Evolutionary conservation across 1,140 invertebrate genomes (phyloP), one percentile per base, ranked within the genome.

Genomic region (Zelostemma sp.): DNA sequence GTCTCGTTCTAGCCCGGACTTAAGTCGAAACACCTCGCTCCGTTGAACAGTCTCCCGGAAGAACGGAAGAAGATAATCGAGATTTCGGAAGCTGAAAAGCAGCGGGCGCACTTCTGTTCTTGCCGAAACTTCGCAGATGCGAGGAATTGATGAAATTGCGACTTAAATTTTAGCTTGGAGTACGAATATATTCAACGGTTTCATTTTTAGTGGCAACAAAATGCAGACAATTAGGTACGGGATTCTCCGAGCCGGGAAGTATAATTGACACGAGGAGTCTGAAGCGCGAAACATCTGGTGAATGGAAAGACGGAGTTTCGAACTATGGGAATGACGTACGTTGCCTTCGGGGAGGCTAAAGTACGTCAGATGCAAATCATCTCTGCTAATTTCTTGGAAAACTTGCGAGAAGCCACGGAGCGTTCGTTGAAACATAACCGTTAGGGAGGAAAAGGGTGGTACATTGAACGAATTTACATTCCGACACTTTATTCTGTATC

Each of bases 361-460:
- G 68, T 65, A 82, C 80, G 82, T 84, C 82, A 82, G 80, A 84
- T 83, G 82, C 82, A 83, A 84, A 83, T 84, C 81, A 81, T 76
- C 75, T 70, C 72, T 69, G 76, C 80, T 83, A 84, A 84, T 83
- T 84, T 82, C 77, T 80, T 78, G 80, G 77, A 81, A 82, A 82
- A 84, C 78, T 82, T 71, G 68, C 63, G 72, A 71, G n/a, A n/a
- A 78, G 78, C 56, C 67, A 54, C 68, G 68, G 35, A 58, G 17
- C 17, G 35, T 46, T 33, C 61, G 43, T n/a, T 63, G 47, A 57
- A 63, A 57, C 58, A 31, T 46, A 64, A 64, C 57, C 43, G 21
- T 33, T 46, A 31, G 38, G 53, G 43, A 58, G 49, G 49, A 59
- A 43, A 38, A 46, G 55, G 57, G 48, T 28, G 49, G 14, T 41